These are phyloP conservation scores for Diplolepis rosae DNA, from an alignment of 2,888 invertebrate species.

Conservation along the genomic window DNA sequence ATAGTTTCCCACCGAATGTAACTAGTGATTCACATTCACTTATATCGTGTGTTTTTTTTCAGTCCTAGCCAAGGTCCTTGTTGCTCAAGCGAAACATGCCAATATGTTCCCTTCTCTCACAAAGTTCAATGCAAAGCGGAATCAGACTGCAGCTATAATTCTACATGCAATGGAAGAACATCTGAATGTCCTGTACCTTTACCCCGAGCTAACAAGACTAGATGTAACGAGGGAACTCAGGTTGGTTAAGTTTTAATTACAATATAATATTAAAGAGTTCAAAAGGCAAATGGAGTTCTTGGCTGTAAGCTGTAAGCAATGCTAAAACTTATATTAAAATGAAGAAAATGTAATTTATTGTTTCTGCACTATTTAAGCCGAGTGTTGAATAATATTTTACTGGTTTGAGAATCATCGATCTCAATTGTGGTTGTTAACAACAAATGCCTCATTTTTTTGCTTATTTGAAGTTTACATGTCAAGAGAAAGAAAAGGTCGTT, in stretches of 20 bases:
- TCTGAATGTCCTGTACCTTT: conserved; percentile 91
- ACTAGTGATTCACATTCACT: conserved; percentile 26
- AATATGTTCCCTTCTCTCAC: conserved; percentile 80
- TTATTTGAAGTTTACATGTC: too few species aligned
- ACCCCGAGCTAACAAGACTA: conserved; percentile 90
- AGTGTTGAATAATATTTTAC: too few species aligned
- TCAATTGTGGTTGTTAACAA: too few species aligned
- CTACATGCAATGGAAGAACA: conserved; percentile 88
- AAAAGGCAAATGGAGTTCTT: too few species aligned
- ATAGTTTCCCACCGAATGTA: neutral
- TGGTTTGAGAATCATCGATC: too few species aligned
- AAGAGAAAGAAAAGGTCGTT: too few species aligned
- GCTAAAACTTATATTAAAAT: too few species aligned
- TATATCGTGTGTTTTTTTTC: conserved; percentile 59
- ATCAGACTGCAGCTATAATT: conserved; percentile 92
- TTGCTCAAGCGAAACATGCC: conserved; percentile 87
- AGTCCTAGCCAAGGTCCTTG: conserved; percentile 99
- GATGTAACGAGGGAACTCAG: conserved; percentile 93
- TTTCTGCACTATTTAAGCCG: too few species aligned
- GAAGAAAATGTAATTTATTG: too few species aligned
- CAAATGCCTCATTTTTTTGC: too few species aligned
- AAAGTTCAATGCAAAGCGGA: conserved; percentile 87
- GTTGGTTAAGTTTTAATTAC: conserved; percentile 68
- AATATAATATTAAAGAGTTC: too few species aligned
- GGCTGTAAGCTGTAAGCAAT: too few species aligned